Evolutionary conservation across 2,113 vertebrate genomes (phyloP).

Genomic region (Xyliphius kryptos): DNA sequence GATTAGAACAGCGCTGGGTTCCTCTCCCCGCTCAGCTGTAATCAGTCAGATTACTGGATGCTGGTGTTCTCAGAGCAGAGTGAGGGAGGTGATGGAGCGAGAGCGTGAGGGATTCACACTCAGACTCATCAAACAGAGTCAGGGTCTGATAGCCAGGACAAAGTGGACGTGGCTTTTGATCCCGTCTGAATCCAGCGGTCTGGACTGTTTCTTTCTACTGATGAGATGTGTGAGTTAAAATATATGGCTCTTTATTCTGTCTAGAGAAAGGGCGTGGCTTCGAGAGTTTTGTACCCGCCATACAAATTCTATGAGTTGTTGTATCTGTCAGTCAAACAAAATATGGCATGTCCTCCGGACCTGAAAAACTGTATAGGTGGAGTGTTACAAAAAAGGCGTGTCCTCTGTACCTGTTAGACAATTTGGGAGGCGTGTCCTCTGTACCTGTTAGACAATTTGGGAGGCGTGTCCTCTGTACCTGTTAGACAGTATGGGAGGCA

Average conservation of each 20-base stretch:
- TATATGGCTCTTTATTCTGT: background rate
- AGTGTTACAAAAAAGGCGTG: background rate
- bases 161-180: too few relatives aligned
- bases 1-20: conserved; percentile 29
- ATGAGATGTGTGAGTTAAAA: too few relatives aligned
- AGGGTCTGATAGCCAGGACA: background rate
- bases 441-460: background rate
- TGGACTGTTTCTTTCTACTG: too few relatives aligned
- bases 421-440: background rate
- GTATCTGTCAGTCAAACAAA: background rate
- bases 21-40: conserved; percentile 35
- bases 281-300: background rate
- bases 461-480: background rate
- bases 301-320: background rate
- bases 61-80: background rate
- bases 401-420: background rate
- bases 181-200: too few relatives aligned
- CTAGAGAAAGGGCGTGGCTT: background rate
- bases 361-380: background rate
- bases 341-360: background rate
- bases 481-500: background rate
- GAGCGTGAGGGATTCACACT: conserved; percentile 5
- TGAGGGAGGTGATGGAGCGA: background rate
- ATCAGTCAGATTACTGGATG: conserved; percentile 41
- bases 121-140: conserved; percentile 15